phyloP scores from a whole-genome alignment of 2,113 vertebrate species.

The Anoplopoma fimbria region DNA sequence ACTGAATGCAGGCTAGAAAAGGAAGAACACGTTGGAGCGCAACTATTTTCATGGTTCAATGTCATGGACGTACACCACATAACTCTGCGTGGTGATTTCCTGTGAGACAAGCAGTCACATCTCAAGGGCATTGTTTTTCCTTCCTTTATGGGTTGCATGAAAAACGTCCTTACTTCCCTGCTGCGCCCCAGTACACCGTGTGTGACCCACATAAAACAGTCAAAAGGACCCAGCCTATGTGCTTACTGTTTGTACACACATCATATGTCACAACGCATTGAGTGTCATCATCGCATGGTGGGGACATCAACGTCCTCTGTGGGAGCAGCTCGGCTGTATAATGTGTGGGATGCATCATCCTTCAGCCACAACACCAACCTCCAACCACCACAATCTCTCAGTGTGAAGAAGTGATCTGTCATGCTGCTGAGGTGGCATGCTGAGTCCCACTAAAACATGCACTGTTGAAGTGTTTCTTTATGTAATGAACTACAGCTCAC shows the following conservation, averaged over 20 bases:
- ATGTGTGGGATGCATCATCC: slow-evolving; percentile 70
- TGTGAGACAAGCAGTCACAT: slow-evolving; percentile 63
- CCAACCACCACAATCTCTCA: slow-evolving; percentile 61
- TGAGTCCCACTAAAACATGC: slow-evolving; percentile 47
- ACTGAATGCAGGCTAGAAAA: slow-evolving; percentile 12
- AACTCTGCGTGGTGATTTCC: slow-evolving; percentile 57
- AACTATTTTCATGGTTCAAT: slow-evolving; percentile 45
- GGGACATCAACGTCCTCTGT: slow-evolving; percentile 64
- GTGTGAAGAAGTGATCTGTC: slow-evolving; percentile 69
- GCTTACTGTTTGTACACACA: slow-evolving; percentile 68
- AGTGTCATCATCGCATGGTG: slow-evolving; percentile 63
- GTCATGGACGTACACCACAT: slow-evolving; percentile 53
- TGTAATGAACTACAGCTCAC: slow-evolving; percentile 40
- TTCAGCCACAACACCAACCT: slow-evolving; percentile 60
- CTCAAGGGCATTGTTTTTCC: slow-evolving; percentile 69
- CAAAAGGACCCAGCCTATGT: slow-evolving; percentile 29
- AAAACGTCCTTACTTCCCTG: slow-evolving; percentile 57
- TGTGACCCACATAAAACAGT: slow-evolving; percentile 74
- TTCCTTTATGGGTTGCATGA: slow-evolving; percentile 59
- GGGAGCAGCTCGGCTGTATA: slow-evolving; percentile 61
- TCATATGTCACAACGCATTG: slow-evolving; percentile 70
- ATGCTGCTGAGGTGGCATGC: slow-evolving; percentile 56
- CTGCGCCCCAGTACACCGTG: slow-evolving; percentile 11
- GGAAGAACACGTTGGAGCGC: background rate
- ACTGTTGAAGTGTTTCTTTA: slow-evolving; percentile 33